Base-by-base conservation (phyloP, 1,140 invertebrate genomes). In the Cherax destructor region DNA sequence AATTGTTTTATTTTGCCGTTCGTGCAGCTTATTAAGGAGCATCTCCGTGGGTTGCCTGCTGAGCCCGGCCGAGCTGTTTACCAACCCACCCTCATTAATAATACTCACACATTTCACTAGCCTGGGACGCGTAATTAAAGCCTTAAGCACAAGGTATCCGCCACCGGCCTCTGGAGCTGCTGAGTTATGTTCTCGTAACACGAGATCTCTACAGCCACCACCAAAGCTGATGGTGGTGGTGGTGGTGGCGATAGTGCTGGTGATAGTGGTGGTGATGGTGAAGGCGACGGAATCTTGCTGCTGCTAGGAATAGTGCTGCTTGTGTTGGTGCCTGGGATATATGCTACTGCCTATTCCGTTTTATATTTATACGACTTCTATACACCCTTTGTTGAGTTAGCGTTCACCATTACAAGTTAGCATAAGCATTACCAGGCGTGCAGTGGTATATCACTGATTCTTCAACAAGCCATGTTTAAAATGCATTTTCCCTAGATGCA, bases 31-130 rank as follows among this genome's bases (percentile, higher is more conserved):
- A 79, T 79, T 61, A 87, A 16, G 52, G 11, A 61, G 72, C 85
- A 59, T 77, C 85, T 59, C 76, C 86, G 24, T 13, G 47, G 69
- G 83, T 13, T 18, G 41, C 81, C 59, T 18, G 21, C 49, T 52
- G 49, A 52, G 49, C 49, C 10, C n/a, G 59, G 77, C 3, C 41
- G 41, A 80, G 61, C 76, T 80, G 86, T 41, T 87, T 65, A 30
- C 76, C 86, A 18, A 47, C 52, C 52, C 5, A 76, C 59, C n/a
- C 59, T 87, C 86, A 87, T 87, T 87, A 87, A 79, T 87, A 87
- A 87, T 87, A 41, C 86, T 87, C 86, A 80, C 86, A 87, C 86
- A 87, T 87, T 87, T 87, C 86, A 87, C 86, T n/a, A 49, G n/a
- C 24, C 30, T 65, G 59, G 86, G 76, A 80, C 76, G 77, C 86